These are phyloP conservation scores for Pandion haliaetus DNA, from an alignment of 2,113 vertebrate genomes.

Conservation along the genomic window DNA sequence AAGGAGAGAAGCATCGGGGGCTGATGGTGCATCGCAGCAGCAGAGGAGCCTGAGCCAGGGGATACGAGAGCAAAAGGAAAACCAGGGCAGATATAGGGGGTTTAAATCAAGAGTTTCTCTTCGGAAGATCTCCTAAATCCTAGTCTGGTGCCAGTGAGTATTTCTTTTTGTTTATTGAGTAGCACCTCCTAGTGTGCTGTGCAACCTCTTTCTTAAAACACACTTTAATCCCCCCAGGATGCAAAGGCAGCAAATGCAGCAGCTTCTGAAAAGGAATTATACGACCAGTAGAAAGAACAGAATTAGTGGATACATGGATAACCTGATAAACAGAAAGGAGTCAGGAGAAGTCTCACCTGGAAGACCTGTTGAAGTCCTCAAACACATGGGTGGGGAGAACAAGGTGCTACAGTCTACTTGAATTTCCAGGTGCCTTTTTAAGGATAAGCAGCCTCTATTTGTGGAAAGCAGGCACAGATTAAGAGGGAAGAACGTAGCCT, in stretches of 20 bases:
- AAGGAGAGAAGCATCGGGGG: background rate
- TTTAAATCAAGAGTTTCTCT: background rate
- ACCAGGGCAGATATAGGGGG: fast-evolving
- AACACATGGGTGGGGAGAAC: background rate
- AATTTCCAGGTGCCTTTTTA: background rate
- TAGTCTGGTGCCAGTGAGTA: background rate
- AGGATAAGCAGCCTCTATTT: background rate
- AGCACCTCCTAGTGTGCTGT: background rate
- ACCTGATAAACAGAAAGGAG: background rate
- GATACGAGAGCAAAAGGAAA: background rate
- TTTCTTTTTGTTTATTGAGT: background rate
- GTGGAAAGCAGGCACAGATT: background rate
- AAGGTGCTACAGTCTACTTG: background rate
- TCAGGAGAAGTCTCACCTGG: background rate
- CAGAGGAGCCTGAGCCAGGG: fast-evolving
- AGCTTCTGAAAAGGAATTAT: background rate
- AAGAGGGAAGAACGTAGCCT: background rate
- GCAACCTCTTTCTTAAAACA: background rate
- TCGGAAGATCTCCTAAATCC: background rate
- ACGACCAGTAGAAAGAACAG: background rate
- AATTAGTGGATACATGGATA: background rate
- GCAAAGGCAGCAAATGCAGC: background rate
- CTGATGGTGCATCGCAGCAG: background rate
- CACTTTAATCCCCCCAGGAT: background rate
- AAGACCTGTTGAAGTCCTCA: background rate